These are phyloP conservation scores for Microtus montanus DNA, from an alignment of 2,113 vertebrate genomes.

Conservation along the genomic window DNA sequence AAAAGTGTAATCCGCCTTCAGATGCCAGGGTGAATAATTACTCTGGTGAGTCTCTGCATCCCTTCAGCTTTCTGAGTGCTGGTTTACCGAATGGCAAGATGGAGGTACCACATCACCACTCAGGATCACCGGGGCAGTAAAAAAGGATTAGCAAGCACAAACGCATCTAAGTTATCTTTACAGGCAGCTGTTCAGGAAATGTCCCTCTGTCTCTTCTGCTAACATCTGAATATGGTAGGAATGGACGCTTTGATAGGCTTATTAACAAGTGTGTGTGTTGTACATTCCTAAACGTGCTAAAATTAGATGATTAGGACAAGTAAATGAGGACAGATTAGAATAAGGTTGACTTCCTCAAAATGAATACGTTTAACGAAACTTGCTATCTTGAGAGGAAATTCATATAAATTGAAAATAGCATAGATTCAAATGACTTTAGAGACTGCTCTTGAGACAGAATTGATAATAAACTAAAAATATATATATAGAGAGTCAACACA, in stretches of 20 bases:
- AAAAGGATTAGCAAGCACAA: neutral
- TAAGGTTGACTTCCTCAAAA: constrained; percentile 42
- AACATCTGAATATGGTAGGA: neutral
- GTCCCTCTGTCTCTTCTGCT: neutral
- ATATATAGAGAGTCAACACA: neutral
- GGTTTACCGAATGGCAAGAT: neutral
- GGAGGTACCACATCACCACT: neutral
- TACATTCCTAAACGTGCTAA: constrained; percentile 8
- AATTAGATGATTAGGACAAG: constrained; percentile 41
- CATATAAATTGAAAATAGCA: constrained; percentile 56
- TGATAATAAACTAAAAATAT: constrained; percentile 46
- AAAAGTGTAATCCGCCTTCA: neutral
- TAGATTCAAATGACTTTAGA: constrained; percentile 48
- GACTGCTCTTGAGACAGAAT: constrained; percentile 29
- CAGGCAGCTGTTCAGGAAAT: neutral
- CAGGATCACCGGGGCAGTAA: neutral
- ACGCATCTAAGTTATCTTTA: neutral
- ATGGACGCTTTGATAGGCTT: neutral
- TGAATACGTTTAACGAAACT: constrained; percentile 62
- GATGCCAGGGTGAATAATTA: neutral
- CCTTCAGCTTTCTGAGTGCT: neutral
- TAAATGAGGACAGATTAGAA: constrained; percentile 35
- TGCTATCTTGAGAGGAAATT: constrained; percentile 64
- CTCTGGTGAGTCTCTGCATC: neutral
- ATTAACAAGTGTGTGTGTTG: neutral